phyloP scores from a whole-genome alignment of 2,888 invertebrate species.

The Neoitamus cyanurus region DNA sequence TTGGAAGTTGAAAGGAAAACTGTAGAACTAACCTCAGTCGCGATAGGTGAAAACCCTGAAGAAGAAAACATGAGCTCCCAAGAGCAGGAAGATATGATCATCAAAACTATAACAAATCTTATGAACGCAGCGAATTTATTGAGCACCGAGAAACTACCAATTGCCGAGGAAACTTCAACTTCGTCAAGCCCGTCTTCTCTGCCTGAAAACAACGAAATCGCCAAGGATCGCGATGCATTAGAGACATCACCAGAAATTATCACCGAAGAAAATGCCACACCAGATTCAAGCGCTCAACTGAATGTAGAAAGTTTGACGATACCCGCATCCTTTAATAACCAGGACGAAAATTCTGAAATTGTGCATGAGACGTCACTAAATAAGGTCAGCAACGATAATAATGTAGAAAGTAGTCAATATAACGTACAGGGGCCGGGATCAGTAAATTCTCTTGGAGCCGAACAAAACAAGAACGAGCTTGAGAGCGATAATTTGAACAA shows the following conservation, averaged over 20 bases:
- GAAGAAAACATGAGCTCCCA: neutral
- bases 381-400: neutral
- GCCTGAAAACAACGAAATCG: neutral
- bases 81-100: slow-evolving; percentile 27
- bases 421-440: neutral
- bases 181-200: neutral
- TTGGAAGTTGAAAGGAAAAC: slow-evolving; percentile 18
- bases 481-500: neutral
- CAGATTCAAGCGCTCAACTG: neutral
- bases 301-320: neutral
- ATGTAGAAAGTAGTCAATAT: neutral
- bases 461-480: neutral
- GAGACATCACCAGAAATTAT: neutral
- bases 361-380: neutral
- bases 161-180: neutral
- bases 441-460: neutral
- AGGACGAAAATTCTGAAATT: neutral
- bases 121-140: slow-evolving; percentile 20
- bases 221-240: neutral
- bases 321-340: neutral
- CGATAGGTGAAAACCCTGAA: neutral
- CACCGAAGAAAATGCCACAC: neutral
- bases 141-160: neutral
- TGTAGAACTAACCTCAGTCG: neutral
- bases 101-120: slow-evolving; percentile 29